phyloP scores from a whole-genome alignment of 2,113 vertebrate species.

The Indicator indicator region DNA sequence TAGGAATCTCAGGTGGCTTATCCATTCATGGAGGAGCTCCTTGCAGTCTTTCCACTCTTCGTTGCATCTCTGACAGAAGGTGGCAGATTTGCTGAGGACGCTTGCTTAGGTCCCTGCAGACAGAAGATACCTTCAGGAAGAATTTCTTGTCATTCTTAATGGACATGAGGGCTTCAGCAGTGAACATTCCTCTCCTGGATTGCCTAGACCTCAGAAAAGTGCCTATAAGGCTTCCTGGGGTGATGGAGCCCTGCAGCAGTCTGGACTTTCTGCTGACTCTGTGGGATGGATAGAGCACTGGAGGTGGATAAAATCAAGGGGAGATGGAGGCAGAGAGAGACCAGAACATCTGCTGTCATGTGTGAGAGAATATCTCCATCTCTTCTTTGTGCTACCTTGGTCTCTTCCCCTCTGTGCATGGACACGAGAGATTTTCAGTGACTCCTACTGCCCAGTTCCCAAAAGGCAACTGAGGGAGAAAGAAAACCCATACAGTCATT shows the following conservation, averaged over 20 bases:
- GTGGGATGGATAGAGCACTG: not conserved
- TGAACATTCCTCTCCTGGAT: not conserved
- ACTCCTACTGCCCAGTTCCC: not conserved
- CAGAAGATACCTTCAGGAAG: not conserved
- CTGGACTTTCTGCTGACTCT: not conserved
- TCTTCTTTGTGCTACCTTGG: not conserved
- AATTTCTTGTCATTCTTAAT: not conserved
- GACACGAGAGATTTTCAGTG: not conserved
- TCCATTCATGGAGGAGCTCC: not conserved
- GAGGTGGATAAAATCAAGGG: not conserved
- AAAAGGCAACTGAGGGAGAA: not conserved
- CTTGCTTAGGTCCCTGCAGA: not conserved
- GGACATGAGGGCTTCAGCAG: not conserved
- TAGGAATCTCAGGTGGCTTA: not conserved
- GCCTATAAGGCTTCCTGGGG: not conserved
- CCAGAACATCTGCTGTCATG: not conserved
- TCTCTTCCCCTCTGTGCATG: not conserved
- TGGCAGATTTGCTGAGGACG: not conserved
- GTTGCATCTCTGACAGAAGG: not conserved
- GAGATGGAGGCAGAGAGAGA: not conserved
- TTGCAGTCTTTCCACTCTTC: not conserved
- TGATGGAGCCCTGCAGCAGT: not conserved
- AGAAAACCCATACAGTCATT: rapidly evolving
- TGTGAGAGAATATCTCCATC: not conserved
- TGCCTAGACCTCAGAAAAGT: not conserved